A percentile compares a stretch with the other conserved stretches of the same genome.
phyloP scores from a whole-genome alignment of 2,113 vertebrate genomes.

The Chionis minor region DNA sequence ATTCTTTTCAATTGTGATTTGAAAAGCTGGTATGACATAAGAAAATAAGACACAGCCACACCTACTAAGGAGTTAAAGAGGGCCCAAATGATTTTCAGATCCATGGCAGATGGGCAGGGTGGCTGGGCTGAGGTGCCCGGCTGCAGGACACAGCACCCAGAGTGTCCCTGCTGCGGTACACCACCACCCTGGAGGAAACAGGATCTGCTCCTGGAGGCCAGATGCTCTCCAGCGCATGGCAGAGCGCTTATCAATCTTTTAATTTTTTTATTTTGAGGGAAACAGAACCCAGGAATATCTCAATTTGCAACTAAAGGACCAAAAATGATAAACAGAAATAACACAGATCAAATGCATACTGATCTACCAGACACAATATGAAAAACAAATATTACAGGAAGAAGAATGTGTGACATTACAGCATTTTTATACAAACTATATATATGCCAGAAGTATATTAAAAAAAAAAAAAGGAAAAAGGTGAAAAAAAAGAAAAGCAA shows the following conservation, averaged over 20 bases:
- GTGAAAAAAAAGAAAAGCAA: too few species aligned
- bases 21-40: background rate
- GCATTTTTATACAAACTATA: background rate
- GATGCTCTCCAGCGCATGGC: background rate
- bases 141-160: too few species aligned
- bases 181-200: background rate
- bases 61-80: background rate
- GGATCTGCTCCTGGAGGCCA: background rate
- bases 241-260: background rate
- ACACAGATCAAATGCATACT: background rate
- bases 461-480: background rate
- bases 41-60: background rate
- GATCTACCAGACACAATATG: background rate
- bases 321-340: background rate
- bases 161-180: background rate
- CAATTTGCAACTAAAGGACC: background rate
- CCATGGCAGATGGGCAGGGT: background rate
- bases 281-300: background rate
- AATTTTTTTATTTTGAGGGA: background rate
- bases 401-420: background rate
- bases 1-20: background rate
- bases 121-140: accelerated
- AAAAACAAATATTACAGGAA: background rate
- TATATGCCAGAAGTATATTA: background rate
- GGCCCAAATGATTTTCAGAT: background rate